Evolutionary conservation across 2,113 vertebrate genomes (phyloP).

Genomic region (Hemiprocne comata): DNA sequence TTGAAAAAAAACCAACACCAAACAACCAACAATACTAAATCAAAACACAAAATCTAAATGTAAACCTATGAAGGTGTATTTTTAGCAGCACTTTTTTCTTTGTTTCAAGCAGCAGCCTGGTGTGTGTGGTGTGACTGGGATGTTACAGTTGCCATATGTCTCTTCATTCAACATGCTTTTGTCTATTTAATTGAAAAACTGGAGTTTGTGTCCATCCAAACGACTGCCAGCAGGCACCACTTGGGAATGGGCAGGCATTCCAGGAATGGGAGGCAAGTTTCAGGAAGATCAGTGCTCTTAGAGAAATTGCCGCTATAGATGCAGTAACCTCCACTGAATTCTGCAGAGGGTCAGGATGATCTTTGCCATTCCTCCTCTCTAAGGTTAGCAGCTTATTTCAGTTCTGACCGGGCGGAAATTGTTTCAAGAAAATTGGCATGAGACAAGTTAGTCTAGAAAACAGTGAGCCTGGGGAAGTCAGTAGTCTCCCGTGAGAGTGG

Average conservation of each 20-base stretch:
- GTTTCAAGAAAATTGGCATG: not conserved
- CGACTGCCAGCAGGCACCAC: not conserved
- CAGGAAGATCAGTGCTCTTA: not conserved
- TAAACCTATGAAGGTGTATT: constrained; percentile 33
- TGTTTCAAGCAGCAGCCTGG: constrained; percentile 1
- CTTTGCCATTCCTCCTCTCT: not conserved
- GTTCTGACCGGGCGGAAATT: not conserved
- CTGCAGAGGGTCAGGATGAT: not conserved
- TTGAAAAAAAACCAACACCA: not conserved
- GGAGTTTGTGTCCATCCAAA: not conserved
- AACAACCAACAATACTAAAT: not conserved
- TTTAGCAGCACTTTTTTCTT: constrained; percentile 70
- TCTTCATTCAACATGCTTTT: constrained; percentile 18
- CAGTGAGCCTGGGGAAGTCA: not conserved
- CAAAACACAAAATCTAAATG: not conserved
- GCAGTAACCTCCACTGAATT: not conserved
- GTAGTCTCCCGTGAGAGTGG: not conserved
- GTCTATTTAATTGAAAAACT: not conserved
- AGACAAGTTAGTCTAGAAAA: not conserved
- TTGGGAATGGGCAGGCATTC: not conserved
- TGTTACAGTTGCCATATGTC: not conserved
- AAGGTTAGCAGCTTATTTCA: not conserved
- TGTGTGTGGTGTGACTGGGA: not conserved
- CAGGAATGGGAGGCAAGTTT: not conserved
- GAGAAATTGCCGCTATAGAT: not conserved